Evolutionary conservation across 37 sponge, comb jelly and placozoan genomes (phyloP), one percentile per base, ranked within the genome.

Genomic region (Geodia barretti): DNA sequence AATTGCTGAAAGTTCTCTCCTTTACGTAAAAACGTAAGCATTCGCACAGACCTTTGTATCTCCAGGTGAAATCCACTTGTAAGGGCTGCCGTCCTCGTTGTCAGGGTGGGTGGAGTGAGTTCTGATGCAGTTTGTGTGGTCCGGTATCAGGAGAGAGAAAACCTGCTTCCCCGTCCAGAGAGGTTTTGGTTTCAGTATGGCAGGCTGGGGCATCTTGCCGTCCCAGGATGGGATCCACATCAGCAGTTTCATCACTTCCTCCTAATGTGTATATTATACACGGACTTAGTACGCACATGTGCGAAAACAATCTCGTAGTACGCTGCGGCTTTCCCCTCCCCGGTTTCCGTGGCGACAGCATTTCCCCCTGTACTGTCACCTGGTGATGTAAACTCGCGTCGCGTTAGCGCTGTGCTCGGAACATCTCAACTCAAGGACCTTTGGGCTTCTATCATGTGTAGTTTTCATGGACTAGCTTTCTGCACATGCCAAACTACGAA

Each of bases 91-190:
- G 41, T 99, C 97, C 73, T 99, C 99, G 8, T 89, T 86, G 63
- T 99, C 97, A 20, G 92, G 92, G 67, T 99, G 99, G 39, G 89
- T 87, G 75, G 91, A 90, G 84, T 89, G 87, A 17, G 88, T 86
- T 41, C 85, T 90, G 74, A 92, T 95, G 40, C 89, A 67, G 78
- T 99, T 99, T 54, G 96, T 88, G 47, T 89, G 81, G 4, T 95
- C 94, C 0, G 99, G 99, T 60, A 99, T 92, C 62, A 97, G 90
- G 71, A 99, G 90, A 25, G 92, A 88, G 84, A 99, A 97, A 58
- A 99, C 67, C 90, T 99, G 99, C 71, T 99, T 99, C 47, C 99
- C 99, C 1, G 99, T 97, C 99, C 99, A 99, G 65, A 99, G 86
- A 19, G 95, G 97, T 74, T 97, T 99, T 33, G 99, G 99, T 63